These are phyloP conservation scores for Xiphophorus birchmanni DNA, from an alignment of 2,797 vertebrate species.

Conservation along the genomic window DNA sequence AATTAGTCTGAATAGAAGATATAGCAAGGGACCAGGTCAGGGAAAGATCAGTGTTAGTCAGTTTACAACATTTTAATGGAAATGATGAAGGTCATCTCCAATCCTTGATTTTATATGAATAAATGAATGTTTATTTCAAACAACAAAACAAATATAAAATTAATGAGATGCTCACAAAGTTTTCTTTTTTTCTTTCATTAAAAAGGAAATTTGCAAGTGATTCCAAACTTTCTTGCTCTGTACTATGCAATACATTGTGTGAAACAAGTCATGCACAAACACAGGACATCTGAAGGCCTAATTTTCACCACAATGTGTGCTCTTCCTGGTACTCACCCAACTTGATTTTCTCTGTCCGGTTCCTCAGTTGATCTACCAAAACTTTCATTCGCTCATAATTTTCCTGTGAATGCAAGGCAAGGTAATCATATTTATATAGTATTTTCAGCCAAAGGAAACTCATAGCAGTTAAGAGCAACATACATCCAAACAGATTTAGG, in stretches of 20 bases:
- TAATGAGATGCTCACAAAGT: no score
- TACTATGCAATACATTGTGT: background rate
- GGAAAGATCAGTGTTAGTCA: background rate
- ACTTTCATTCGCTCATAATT: conserved; percentile 94
- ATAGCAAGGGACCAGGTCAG: background rate
- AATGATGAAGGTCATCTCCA: background rate
- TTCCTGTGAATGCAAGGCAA: conserved; percentile 81
- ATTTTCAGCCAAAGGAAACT: no score
- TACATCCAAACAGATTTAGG: no score
- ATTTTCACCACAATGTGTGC: background rate
- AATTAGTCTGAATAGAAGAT: background rate
- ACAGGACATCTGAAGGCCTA: background rate
- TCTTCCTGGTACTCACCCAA: conserved; percentile 82
- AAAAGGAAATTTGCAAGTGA: background rate
- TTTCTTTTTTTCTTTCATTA: no score
- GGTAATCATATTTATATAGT: background rate
- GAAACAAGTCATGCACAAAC: background rate
- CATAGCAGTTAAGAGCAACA: no score
- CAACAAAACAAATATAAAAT: no score
- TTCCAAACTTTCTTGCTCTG: background rate
- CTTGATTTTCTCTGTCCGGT: conserved; percentile 86
- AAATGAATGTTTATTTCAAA: background rate
- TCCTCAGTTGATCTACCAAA: conserved; percentile 86
- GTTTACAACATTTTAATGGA: background rate
- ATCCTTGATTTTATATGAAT: background rate